Conservation (phyloP, 2,888 invertebrate species). For the Drosophila tripunctata region DNA sequence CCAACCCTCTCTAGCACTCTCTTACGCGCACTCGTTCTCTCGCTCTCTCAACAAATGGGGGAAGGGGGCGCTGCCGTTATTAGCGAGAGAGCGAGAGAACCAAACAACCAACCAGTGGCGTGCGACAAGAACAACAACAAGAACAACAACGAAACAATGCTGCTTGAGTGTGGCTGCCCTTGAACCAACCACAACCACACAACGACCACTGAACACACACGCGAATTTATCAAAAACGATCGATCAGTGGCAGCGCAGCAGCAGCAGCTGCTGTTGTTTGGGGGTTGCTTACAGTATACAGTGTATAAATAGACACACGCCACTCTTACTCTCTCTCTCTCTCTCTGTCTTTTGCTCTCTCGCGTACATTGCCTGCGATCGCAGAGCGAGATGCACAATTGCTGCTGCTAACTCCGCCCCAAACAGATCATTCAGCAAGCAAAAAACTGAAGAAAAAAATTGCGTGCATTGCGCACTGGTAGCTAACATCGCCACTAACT, state of each 20-base stretch:
- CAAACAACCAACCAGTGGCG: slow-evolving; percentile 36
- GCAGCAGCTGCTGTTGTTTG: background rate
- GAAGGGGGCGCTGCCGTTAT: slow-evolving; percentile 27
- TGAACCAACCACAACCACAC: no score
- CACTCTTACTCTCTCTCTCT: background rate
- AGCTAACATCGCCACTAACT: slow-evolving; percentile 55
- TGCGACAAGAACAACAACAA: background rate
- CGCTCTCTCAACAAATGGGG: slow-evolving; percentile 10
- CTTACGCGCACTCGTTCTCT: background rate
- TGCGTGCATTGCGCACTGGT: slow-evolving; percentile 20
- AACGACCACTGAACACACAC: slow-evolving; percentile 15
- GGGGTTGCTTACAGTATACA: slow-evolving; percentile 77
- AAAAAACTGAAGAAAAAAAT: background rate
- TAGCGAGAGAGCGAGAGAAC: no score
- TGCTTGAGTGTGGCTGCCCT: slow-evolving; percentile 7
- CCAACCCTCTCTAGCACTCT: slow-evolving; percentile 39
- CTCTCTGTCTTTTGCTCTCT: background rate
- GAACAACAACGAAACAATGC: background rate
- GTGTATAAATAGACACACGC: slow-evolving; percentile 60
- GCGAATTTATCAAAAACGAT: slow-evolving; percentile 20
- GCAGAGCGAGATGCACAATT: slow-evolving; percentile 11
- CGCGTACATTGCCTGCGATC: background rate
- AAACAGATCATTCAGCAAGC: slow-evolving; percentile 4
- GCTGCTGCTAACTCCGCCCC: slow-evolving; percentile 38
- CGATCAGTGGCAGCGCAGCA: slow-evolving; percentile 34